Base-by-base conservation (phyloP, 2,113 vertebrate species). In the Colistium nudipinnis region DNA sequence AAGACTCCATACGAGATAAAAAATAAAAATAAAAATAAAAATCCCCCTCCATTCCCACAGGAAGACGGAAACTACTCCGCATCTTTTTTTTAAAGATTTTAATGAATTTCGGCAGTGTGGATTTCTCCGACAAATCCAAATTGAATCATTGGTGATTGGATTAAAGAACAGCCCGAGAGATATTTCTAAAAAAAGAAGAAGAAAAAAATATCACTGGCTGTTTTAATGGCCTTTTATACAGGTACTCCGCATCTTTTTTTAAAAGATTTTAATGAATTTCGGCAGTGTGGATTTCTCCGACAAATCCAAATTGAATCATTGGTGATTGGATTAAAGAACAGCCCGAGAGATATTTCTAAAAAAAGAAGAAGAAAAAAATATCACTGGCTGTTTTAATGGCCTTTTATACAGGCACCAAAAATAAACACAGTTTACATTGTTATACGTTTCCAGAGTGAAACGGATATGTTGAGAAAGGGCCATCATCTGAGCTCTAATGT, bases 401-500 rank as follows among this genome's bases (percentile, higher is more conserved):
- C 8, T 35, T 25, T 76, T 63, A n/a, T 52, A 41, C 24, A 63
- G 12, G 8, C 5, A 44, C 6, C 20, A 30, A 51, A 60, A 74
- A 70, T 36, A 61, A 74, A 67, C 49, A 62, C 51, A 17, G 17
- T 69, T 62, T 62, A 53, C 51, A 53, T 55, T 68, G 31, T 70
- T 80, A 25, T 19, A 53, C 7, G 36, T 74, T 57, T 59, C 13
- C 35, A 66, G 2, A 1, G 62, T 48, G 68, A 59, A 74, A 49
- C 11, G 5, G 55, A 84, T 73, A 70, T n/a, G 61, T 38, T 79
- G 71, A 75, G 70, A 69, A 49, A 16, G 78, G 33, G 51, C 66
- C 77, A 73, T 73, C 45, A 62, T 62, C 28, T n/a, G 7, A n/a
- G 30, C 51, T 53, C 0, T 54, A 64, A 82, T 71, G 69, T 62